Evolutionary conservation across 2,797 vertebrate genomes (phyloP).

Genomic region (Oryzias dopingdopingensis): DNA sequence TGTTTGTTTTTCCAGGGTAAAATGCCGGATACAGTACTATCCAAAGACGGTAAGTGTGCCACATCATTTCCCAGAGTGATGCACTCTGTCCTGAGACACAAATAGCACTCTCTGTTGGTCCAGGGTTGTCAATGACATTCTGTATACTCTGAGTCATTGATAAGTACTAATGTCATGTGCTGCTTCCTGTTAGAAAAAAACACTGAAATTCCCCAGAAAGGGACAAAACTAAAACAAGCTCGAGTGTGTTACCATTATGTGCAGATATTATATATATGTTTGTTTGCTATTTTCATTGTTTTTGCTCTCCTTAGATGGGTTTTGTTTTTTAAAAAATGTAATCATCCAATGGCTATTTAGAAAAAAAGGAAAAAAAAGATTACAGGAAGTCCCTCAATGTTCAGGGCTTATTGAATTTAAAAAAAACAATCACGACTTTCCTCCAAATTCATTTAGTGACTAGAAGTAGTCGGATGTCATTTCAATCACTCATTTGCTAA

Average conservation of each 20-base stretch:
- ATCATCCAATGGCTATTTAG: too few relatives aligned
- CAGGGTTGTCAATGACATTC: conserved; percentile 43
- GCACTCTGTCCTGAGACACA: conserved; percentile 43
- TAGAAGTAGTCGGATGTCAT: conserved; percentile 27
- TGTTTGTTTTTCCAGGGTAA: conserved; percentile 6
- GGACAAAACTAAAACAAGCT: conserved; percentile 1
- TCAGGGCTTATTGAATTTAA: conserved; percentile 28
- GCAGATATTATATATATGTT: background rate
- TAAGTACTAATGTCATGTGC: conserved; percentile 25
- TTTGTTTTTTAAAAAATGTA: too few relatives aligned
- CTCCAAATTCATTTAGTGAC: conserved; percentile 3
- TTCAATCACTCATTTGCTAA: conserved; percentile 9
- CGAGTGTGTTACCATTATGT: background rate
- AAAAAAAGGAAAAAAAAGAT: too few relatives aligned
- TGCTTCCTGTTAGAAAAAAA: conserved; percentile 31
- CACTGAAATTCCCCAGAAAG: conserved; percentile 2
- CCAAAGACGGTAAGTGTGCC: conserved; percentile 17
- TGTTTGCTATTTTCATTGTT: too few relatives aligned
- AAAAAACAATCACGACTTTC: conserved; percentile 47
- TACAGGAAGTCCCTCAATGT: conserved; percentile 25
- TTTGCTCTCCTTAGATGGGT: too few relatives aligned
- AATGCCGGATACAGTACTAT: conserved; percentile 20
- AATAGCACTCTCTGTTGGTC: conserved; percentile 47
- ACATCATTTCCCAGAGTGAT: conserved; percentile 37
- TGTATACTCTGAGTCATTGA: conserved; percentile 54